phyloP scores from a whole-genome alignment of 2,797 vertebrate genomes.

The Enteromius fasciolatus region DNA sequence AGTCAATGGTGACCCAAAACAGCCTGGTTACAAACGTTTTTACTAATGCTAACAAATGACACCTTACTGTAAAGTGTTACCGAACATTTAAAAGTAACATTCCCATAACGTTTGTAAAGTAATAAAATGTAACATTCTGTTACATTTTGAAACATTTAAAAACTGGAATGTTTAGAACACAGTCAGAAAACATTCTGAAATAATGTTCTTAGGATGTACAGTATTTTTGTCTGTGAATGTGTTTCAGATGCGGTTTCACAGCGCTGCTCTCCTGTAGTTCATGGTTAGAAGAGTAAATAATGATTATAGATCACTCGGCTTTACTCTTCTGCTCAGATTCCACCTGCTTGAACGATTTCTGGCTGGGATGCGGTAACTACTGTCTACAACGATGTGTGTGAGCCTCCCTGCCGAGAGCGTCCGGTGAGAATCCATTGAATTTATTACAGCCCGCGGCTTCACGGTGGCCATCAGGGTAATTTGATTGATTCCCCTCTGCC shows the following conservation, averaged over 20 bases:
- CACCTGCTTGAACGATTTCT: background rate
- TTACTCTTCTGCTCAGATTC: conserved; percentile 7
- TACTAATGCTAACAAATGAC: too few relatives aligned
- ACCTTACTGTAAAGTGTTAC: too few relatives aligned
- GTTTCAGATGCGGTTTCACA: background rate
- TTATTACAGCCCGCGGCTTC: conserved; percentile 31
- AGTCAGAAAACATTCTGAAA: background rate
- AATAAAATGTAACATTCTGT: background rate
- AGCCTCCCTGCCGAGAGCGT: conserved; percentile 17
- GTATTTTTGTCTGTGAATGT: background rate
- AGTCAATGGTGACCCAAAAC: too few relatives aligned
- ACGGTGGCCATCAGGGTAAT: conserved; percentile 16
- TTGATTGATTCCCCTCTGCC: conserved; percentile 33
- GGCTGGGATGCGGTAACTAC: conserved; percentile 15
- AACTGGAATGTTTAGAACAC: background rate
- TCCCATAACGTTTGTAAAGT: background rate
- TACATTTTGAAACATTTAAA: background rate
- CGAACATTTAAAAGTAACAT: background rate
- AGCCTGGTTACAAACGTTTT: too few relatives aligned
- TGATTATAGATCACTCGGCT: conserved; percentile 1
- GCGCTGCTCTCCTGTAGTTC: background rate
- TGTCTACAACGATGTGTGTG: conserved; percentile 4
- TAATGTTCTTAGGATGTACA: background rate
- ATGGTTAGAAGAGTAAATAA: conserved; percentile 15
- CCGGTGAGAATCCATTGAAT: conserved; percentile 22